Conservation (phyloP, 2,888 invertebrate species). For the Leucophora obtusa region DNA sequence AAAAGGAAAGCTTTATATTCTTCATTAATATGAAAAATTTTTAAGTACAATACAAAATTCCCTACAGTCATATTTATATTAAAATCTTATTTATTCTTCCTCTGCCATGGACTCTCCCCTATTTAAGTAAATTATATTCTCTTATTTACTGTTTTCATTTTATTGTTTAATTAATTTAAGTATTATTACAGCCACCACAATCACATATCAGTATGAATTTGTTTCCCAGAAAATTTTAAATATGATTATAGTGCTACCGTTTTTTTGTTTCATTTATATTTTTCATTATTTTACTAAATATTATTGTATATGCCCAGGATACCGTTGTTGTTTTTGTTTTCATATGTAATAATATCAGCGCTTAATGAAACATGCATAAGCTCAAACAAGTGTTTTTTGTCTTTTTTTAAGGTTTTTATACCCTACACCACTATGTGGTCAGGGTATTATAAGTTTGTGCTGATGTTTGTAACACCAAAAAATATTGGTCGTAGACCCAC, state of each 20-base stretch:
- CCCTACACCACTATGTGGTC: too few species aligned
- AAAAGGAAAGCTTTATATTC: too few species aligned
- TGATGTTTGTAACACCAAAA: too few species aligned
- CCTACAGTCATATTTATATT: too few species aligned
- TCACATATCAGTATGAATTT: conserved; percentile 39
- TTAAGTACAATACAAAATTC: too few species aligned
- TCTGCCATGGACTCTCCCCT: not conserved
- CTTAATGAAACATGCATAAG: conserved; percentile 24
- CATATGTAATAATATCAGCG: conserved; percentile 10
- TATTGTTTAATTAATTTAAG: conserved; percentile 19
- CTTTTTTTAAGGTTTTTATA: conserved; percentile 22
- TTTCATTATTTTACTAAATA: not conserved
- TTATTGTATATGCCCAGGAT: not conserved
- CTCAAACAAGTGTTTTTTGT: conserved; percentile 57
- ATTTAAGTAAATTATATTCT: not conserved
- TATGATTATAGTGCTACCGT: conserved; percentile 44
- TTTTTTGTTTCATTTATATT: conserved; percentile 33
- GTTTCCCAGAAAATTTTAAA: conserved; percentile 59
- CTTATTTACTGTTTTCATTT: not conserved
- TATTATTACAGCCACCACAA: conserved; percentile 22
- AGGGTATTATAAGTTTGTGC: too few species aligned
- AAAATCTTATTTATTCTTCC: too few species aligned
- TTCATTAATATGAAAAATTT: too few species aligned
- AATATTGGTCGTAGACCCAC: too few species aligned
- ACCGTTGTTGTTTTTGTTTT: not conserved